Base-by-base conservation (phyloP, 2,113 vertebrate genomes). In the Camarhynchus parvulus region DNA sequence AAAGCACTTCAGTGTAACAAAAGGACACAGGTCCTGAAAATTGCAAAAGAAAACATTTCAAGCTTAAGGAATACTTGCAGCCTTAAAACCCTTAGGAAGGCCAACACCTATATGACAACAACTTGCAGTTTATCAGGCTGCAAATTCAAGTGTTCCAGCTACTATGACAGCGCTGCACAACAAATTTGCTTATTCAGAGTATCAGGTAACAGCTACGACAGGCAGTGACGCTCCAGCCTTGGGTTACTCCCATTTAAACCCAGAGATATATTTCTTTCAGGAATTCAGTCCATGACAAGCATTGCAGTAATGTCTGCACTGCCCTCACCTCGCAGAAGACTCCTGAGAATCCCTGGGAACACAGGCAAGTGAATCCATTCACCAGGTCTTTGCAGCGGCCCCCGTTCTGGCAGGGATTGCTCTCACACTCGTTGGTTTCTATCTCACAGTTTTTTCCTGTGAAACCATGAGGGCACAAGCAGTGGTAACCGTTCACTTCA, bases 401-500 rank as follows among this genome's bases (percentile, higher is more conserved):
- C 3, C 98, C 96, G 3, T 99, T 98, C n/a, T 69, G 98, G 85
- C 99, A 99, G 5, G 99, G 99, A 23, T 97, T 90, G 96, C 98
- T 98, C 55, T 97, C 94, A 75, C 99, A 99, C 59, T 97, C 97
- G 23, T 98, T 98, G 63, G 93, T 97, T 96, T 98, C 98, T 24
- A 92, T 64, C 96, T 99, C 99, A 4, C 99, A 99, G 97, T 99
- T 99, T 53, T 98, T 98, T 41, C 99, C 99, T 68, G 97, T 95
- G 25, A 98, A 99, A 11, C 99, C 99, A 2, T 93, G 92, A 9
- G 97, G 98, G 95, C 99, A 99, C 17, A 97, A 83, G 33, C 99
- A 99, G 93, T 97, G 98, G 93, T 99, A 99, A 84, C 98, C 97
- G 7, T 97, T 96, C 75, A 91, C 92, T 72, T 97, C 87, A 87